Evolutionary conservation across 2,888 invertebrate genomes (phyloP).

Genomic region (Tetragonula carbonaria): DNA sequence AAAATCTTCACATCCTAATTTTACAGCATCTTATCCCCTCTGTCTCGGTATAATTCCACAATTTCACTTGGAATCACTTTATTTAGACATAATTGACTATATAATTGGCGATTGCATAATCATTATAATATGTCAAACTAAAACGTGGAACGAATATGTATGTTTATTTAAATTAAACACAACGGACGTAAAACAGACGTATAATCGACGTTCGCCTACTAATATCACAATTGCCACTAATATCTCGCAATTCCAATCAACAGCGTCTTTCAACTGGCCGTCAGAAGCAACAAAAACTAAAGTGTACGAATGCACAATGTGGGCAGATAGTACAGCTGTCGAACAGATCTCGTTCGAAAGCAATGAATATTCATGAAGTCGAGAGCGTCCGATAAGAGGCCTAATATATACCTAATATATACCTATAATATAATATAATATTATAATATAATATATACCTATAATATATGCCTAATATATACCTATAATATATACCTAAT

Average conservation of each 20-base stretch:
- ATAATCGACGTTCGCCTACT: background rate
- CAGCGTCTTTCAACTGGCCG: background rate
- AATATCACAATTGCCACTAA: background rate
- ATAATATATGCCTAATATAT: too few relatives aligned
- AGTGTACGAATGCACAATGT: background rate
- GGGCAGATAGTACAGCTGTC: background rate
- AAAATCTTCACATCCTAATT: too few relatives aligned
- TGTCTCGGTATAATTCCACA: too few relatives aligned
- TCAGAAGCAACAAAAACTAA: background rate
- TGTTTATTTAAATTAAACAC: background rate
- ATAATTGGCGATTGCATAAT: too few relatives aligned
- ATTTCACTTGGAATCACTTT: too few relatives aligned
- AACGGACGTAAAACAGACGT: background rate
- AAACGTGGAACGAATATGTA: too few relatives aligned
- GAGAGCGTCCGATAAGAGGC: slow-evolving; percentile 35
- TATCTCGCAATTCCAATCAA: background rate
- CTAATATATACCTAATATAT: too few relatives aligned
- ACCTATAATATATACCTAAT: too few relatives aligned
- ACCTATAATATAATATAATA: too few relatives aligned
- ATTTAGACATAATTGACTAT: too few relatives aligned
- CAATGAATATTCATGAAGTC: slow-evolving; percentile 36
- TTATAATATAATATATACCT: too few relatives aligned
- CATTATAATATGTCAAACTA: background rate
- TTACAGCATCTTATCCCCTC: too few relatives aligned
- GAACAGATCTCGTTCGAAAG: background rate